phyloP scores from a whole-genome alignment of 2,888 invertebrate species.

The Meghimatium bilineatum region DNA sequence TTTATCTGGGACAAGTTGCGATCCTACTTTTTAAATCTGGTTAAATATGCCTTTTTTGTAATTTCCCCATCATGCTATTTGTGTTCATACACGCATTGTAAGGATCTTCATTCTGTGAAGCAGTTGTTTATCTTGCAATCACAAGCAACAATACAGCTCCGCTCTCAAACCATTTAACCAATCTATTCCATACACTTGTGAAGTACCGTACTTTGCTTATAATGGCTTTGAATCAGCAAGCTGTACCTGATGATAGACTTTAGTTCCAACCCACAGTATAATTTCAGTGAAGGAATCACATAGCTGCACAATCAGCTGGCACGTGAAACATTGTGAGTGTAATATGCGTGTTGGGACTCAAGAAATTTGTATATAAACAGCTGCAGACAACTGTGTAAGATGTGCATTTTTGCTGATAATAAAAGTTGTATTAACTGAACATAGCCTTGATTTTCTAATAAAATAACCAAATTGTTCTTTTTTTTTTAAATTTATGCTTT shows the following conservation, averaged over 20 bases:
- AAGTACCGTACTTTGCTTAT: not conserved
- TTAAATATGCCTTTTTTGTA: slow-evolving; percentile 77
- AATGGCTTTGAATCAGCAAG: not conserved
- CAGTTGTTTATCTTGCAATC: not conserved
- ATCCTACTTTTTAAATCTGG: slow-evolving; percentile 99
- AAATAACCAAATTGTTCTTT: too few relatives aligned
- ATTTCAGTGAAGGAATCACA: too few relatives aligned
- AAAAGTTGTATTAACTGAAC: too few relatives aligned
- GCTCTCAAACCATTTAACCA: not conserved
- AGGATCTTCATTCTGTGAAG: not conserved
- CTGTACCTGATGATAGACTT: not conserved
- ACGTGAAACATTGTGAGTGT: too few relatives aligned
- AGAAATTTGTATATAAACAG: too few relatives aligned
- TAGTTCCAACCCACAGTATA: not conserved
- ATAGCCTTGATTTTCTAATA: too few relatives aligned
- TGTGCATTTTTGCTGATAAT: too few relatives aligned
- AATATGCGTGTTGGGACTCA: too few relatives aligned
- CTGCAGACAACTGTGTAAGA: too few relatives aligned
- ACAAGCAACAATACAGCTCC: not conserved
- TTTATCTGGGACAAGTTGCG: slow-evolving; percentile 98
- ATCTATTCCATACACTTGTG: not conserved
- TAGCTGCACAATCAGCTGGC: too few relatives aligned
- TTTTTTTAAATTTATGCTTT: too few relatives aligned
- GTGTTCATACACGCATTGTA: not conserved
- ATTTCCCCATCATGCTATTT: not conserved